Base-by-base conservation (phyloP, 1,140 invertebrate species). In the Ditylenchus dipsaci region DNA sequence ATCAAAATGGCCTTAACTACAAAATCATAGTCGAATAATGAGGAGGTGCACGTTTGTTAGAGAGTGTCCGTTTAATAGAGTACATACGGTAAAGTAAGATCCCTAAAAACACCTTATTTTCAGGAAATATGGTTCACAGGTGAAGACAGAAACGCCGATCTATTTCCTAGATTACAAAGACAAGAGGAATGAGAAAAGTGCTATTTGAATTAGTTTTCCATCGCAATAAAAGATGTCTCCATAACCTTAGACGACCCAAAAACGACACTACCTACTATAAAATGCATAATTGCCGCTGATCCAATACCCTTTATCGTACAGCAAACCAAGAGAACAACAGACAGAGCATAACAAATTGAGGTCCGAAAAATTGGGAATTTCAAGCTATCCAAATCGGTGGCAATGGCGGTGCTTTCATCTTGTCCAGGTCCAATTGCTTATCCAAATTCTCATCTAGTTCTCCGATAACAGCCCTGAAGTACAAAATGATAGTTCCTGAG, bases 381-480 rank as follows among this genome's bases (percentile, higher is more conserved):
- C 67, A 74, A 1, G 73, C 29, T 19, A 71, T 63, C 74, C 74
- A 75, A 38, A 75, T 77, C 0, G 76, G 77, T 26, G 42, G 53
- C 26, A 78, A 47, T 17, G 76, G 75, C 1, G 76, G 65, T 9
- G 78, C 76, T 30, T 75, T 69, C 45, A 78, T 43, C 30, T 77
- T 70, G n/a, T 68, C 71, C 23, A 78, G 61, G 58, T 78, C 76
- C 33, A 78, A 60, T 29, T 74, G 76, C 33, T 65, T 67, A 49
- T 78, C 76, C 23, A 78, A 45, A 19, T 79, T 77, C 53, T 78
- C 76, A 42, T 78, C 76, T 8, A 78, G n/a, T 57, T 78, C 76
- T 0, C 76, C 76, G 56, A 78, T 78, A 17, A 79, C 64, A 17
- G 77, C 76, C 15, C 77, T 76, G 42, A 71, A 76, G 5, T 29